Conservation (phyloP, 2,797 vertebrate species). For the Enteromius unitaeniatus region DNA sequence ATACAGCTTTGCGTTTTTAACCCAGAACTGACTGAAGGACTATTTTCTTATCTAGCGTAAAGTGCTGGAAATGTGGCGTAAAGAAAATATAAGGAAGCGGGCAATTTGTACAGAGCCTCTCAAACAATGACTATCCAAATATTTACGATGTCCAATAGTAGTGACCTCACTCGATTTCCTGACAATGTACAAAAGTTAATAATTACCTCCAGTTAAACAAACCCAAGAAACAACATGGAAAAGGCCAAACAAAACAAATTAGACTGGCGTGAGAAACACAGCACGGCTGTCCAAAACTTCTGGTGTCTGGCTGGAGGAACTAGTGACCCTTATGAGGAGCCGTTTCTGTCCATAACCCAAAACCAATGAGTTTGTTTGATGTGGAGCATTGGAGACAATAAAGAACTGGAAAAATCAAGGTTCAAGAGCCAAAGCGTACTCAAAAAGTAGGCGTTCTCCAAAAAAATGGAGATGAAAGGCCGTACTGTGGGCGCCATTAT, state of each 20-base stretch:
- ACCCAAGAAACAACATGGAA: slow-evolving; percentile 57
- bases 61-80: slow-evolving; percentile 32
- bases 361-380: slow-evolving; percentile 36
- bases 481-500: slow-evolving; percentile 44
- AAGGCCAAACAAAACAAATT: slow-evolving; percentile 64
- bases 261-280: slow-evolving; percentile 52
- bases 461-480: slow-evolving; percentile 24
- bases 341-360: neutral
- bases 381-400: slow-evolving; percentile 6
- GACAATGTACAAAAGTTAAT: slow-evolving; percentile 51
- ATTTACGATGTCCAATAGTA: slow-evolving; percentile 57
- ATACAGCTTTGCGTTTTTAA: slow-evolving; percentile 30
- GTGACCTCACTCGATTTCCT: slow-evolving; percentile 43
- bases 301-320: neutral
- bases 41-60: slow-evolving; percentile 43
- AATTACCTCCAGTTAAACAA: slow-evolving; percentile 52
- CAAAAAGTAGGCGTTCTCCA: slow-evolving; percentile 1
- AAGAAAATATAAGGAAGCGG: slow-evolving; percentile 62
- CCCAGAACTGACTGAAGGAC: neutral
- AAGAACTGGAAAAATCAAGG: neutral
- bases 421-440: neutral
- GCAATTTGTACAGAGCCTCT: slow-evolving; percentile 55
- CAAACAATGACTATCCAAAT: slow-evolving; percentile 66
- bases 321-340: neutral
- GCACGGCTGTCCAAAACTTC: slow-evolving; percentile 23